phyloP scores from a whole-genome alignment of 2,113 vertebrate species.

The Stomatorhinus ivindoensis region DNA sequence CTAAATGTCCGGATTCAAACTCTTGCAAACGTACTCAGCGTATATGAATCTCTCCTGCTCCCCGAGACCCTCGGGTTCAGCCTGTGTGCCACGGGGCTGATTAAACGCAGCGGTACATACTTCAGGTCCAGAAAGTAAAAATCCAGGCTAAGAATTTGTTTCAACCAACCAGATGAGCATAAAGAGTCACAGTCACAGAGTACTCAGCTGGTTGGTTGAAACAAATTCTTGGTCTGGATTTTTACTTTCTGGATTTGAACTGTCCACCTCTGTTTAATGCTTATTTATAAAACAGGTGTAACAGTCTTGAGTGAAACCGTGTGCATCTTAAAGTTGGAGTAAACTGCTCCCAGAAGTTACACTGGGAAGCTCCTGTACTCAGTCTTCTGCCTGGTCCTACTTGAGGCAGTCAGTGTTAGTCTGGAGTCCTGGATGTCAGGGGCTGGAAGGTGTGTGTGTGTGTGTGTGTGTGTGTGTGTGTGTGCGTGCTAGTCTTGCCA shows the following conservation, averaged over 20 bases:
- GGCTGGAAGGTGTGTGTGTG: neutral
- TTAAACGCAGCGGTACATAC: neutral
- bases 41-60: neutral
- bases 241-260: neutral
- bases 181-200: neutral
- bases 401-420: neutral
- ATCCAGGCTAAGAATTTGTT: neutral
- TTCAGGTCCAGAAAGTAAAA: neutral
- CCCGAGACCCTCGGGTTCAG: neutral
- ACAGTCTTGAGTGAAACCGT: neutral
- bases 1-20: neutral
- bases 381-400: neutral
- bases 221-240: neutral
- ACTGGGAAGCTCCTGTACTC: neutral
- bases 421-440: neutral
- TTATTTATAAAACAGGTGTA: neutral
- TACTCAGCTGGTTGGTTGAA: neutral
- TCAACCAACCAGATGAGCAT: neutral
- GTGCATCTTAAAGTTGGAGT: neutral
- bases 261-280: neutral
- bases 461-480: neutral
- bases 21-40: neutral
- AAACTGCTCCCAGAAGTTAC: neutral
- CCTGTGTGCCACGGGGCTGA: neutral
- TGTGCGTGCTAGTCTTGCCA: conserved; percentile 36